Percentiles rank a stretch among this genome's conserved stretches.
Evolutionary conservation across 1,140 invertebrate genomes (phyloP).

Genomic region (Diuraphis noxia): DNA sequence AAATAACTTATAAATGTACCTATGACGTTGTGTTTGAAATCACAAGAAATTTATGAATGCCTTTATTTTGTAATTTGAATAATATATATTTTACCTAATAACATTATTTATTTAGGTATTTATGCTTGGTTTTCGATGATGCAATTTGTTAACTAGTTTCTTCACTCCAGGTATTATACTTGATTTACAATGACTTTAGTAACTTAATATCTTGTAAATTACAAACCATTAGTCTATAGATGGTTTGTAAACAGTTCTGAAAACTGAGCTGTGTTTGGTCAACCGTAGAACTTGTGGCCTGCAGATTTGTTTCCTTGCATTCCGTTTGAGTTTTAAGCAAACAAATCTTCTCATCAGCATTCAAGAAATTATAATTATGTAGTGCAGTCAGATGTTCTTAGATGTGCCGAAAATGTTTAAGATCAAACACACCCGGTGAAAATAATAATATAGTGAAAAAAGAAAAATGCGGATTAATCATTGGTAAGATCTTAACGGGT

Average conservation of each 20-base stretch:
- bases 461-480: not conserved
- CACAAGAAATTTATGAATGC: no score
- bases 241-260: not conserved
- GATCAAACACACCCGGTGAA: not conserved
- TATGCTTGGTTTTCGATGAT: not conserved
- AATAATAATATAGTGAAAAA: not conserved
- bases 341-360: not conserved
- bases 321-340: not conserved
- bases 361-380: not conserved
- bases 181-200: not conserved
- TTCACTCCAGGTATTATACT: not conserved
- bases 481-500: not conserved
- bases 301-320: not conserved
- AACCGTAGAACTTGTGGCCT: not conserved
- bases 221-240: not conserved
- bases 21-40: not conserved
- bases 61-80: not conserved
- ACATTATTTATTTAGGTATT: not conserved
- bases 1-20: no score
- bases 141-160: not conserved
- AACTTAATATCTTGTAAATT: not conserved
- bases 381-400: not conserved
- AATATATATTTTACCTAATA: not conserved
- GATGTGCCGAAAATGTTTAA: not conserved
- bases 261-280: not conserved